phyloP scores from a whole-genome alignment of 2,113 vertebrate species.

The Stictonetta naevosa region DNA sequence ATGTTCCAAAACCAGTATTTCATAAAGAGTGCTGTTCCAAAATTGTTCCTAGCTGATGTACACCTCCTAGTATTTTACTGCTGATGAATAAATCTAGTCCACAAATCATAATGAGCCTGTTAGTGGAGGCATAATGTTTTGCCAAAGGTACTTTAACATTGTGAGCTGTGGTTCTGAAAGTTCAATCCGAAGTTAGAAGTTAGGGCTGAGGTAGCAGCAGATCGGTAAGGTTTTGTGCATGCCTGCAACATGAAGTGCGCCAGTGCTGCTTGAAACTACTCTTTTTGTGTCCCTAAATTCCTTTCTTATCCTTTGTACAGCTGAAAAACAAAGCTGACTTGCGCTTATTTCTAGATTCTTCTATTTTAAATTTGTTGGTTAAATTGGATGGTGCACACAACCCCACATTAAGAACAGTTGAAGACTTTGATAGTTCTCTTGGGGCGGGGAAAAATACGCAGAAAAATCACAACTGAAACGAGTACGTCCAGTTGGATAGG shows the following conservation, averaged over 20 bases:
- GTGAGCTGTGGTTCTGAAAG: not conserved
- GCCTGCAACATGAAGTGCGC: not conserved
- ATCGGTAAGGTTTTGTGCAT: rapidly evolving
- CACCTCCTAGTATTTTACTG: not conserved
- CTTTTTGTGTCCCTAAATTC: not conserved
- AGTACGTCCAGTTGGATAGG: not conserved
- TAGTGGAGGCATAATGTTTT: not conserved
- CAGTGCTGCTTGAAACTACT: not conserved
- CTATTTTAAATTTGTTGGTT: not conserved
- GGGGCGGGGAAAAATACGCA: too few relatives aligned
- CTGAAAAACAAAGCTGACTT: not conserved
- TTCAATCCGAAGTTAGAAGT: rapidly evolving
- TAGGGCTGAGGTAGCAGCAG: not conserved
- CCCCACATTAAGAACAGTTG: not conserved
- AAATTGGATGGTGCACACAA: not conserved
- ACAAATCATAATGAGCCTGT: not conserved
- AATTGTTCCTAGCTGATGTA: not conserved
- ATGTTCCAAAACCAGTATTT: not conserved
- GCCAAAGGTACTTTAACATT: not conserved
- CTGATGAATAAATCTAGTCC: not conserved
- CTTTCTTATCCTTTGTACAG: not conserved
- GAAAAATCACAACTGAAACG: not conserved
- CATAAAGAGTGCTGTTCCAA: not conserved
- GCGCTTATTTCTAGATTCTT: not conserved
- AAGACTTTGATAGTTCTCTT: not conserved